Percentiles rank a stretch among this genome's conserved stretches.
These are phyloP conservation scores for Tachycineta bicolor DNA, from an alignment of 2,113 vertebrate genomes.

Conservation along the genomic window DNA sequence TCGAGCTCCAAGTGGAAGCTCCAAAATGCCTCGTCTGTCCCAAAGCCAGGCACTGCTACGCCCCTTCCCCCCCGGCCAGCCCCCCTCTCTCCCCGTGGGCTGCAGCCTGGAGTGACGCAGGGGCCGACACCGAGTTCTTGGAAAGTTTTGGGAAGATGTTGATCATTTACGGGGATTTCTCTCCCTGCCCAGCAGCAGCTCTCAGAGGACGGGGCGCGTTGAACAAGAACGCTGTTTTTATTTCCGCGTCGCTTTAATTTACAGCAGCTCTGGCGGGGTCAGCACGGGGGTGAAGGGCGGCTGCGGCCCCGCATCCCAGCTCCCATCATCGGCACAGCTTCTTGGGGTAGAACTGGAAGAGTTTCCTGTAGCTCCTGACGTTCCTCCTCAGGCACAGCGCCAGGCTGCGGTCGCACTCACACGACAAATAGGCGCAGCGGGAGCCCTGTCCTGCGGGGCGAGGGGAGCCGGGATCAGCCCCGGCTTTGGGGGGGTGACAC, in stretches of 20 bases:
- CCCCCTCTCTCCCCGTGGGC: neutral
- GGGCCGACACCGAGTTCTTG: neutral
- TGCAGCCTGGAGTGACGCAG: slow-evolving; percentile 16
- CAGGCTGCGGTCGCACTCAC: slow-evolving; percentile 66
- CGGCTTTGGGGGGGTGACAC: accelerated
- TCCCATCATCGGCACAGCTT: accelerated
- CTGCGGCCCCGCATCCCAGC: accelerated
- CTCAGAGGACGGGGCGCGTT: neutral
- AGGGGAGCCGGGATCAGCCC: neutral
- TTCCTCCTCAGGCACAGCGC: slow-evolving; percentile 51
- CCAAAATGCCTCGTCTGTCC: neutral
- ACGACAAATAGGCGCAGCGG: slow-evolving; percentile 28
- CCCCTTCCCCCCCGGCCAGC: neutral
- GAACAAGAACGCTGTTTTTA: neutral
- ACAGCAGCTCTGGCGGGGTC: accelerated
- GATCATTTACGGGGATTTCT: neutral
- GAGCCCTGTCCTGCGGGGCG: neutral
- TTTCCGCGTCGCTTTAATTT: neutral
- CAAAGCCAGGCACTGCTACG: neutral
- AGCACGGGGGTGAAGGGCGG: accelerated
- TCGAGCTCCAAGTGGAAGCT: neutral
- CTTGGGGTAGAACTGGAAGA: neutral
- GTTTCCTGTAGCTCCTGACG: neutral
- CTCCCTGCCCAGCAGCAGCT: neutral
- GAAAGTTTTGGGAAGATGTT: neutral